phyloP scores from a whole-genome alignment of 2,113 vertebrate genomes.

The Electrona antarctica region DNA sequence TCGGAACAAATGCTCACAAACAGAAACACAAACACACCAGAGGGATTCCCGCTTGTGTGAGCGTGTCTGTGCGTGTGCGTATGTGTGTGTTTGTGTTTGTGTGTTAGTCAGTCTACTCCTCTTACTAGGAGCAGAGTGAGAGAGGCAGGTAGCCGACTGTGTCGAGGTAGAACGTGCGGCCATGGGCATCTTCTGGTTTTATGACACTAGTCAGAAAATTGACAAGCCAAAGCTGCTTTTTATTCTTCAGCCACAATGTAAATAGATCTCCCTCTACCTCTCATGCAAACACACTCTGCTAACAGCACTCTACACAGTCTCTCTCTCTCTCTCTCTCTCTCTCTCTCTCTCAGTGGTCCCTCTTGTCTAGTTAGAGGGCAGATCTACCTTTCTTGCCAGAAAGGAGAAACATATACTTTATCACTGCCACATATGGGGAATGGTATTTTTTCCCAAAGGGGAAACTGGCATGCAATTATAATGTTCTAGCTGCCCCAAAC shows the following conservation, averaged over 20 bases:
- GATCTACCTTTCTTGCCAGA: constrained; percentile 56
- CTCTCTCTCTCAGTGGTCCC: constrained; percentile 45
- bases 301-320: constrained; percentile 37
- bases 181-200: constrained; percentile 72
- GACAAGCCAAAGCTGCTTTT: constrained; percentile 75
- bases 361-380: constrained; percentile 68
- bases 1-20: constrained; percentile 78
- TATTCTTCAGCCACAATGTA: constrained; percentile 67
- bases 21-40: constrained; percentile 69
- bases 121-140: constrained; percentile 37
- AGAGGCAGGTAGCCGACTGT: constrained; percentile 68
- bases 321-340: constrained; percentile 10
- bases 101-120: constrained; percentile 26
- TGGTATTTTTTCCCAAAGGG: constrained; percentile 64
- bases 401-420: constrained; percentile 63
- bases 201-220: constrained; percentile 78
- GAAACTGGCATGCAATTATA: constrained; percentile 64
- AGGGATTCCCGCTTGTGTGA: constrained; percentile 34
- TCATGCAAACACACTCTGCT: constrained; percentile 54
- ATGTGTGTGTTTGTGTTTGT: constrained; percentile 1
- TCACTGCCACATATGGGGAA: constrained; percentile 59
- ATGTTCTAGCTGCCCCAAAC: constrained; percentile 54
- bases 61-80: background rate
- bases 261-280: constrained; percentile 58
- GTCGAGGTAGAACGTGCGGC: constrained; percentile 67